These are phyloP conservation scores for Amphiprion percula DNA, from an alignment of 2,113 vertebrate species.

Conservation along the genomic window DNA sequence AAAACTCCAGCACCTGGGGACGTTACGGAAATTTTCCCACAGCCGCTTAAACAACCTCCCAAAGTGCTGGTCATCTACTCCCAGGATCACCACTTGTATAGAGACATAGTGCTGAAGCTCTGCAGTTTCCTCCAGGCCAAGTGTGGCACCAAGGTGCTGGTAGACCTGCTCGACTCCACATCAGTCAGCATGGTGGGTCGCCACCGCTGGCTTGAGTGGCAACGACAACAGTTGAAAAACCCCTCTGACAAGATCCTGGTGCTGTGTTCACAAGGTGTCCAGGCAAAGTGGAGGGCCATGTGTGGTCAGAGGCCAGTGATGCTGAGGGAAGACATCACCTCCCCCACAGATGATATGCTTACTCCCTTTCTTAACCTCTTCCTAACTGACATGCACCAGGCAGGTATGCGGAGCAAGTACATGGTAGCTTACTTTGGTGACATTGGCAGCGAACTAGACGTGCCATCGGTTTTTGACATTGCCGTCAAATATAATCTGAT, in stretches of 20 bases:
- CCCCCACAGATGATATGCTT: conserved; percentile 90
- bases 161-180: conserved; percentile 90
- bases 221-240: conserved; percentile 87
- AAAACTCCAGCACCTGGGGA: neutral
- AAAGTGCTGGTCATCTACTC: conserved; percentile 95
- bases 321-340: conserved; percentile 87
- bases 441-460: conserved; percentile 84
- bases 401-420: conserved; percentile 90
- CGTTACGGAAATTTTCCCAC: too few relatives aligned
- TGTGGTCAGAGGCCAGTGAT: conserved; percentile 82
- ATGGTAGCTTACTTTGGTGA: conserved; percentile 93
- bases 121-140: conserved; percentile 90
- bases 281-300: conserved; percentile 94
- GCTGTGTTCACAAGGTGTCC: conserved; percentile 92
- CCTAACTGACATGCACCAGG: conserved; percentile 91
- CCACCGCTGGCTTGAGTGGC: conserved; percentile 90
- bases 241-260: conserved; percentile 90
- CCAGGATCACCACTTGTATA: conserved; percentile 91
- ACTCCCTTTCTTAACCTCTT: conserved; percentile 92
- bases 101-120: conserved; percentile 93
- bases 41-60: conserved; percentile 31
- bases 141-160: conserved; percentile 91
- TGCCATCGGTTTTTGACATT: conserved; percentile 92
- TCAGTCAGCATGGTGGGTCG: conserved; percentile 88
- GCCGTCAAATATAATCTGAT: conserved; percentile 90